Evolutionary conservation across 2,797 vertebrate species (phyloP).

Genomic region (Psittacula echo): DNA sequence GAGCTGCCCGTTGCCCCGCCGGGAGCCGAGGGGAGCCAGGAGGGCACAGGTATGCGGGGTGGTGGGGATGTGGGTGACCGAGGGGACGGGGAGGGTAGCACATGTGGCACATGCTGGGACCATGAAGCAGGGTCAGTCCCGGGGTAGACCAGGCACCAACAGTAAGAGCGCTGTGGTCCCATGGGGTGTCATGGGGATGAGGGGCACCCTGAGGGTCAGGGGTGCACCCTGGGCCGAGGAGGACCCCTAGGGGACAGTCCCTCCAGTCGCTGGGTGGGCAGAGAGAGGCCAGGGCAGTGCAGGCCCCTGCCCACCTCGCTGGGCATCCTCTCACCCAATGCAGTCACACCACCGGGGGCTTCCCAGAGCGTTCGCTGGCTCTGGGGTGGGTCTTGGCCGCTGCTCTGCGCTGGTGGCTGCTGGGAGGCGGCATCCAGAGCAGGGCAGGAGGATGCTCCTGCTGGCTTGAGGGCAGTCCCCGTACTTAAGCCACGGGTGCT

Average conservation of each 20-base stretch:
- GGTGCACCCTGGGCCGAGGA: not conserved
- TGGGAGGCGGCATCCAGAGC: not conserved
- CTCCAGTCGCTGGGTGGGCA: not conserved
- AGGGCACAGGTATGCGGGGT: not conserved
- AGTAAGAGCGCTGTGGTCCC: not conserved
- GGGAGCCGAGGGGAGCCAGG: not conserved
- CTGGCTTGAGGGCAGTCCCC: fast-evolving
- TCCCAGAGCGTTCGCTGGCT: not conserved
- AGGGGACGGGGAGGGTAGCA: not conserved
- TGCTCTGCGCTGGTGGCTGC: not conserved
- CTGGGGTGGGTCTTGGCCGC: not conserved
- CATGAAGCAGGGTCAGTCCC: not conserved
- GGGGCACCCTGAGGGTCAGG: not conserved
- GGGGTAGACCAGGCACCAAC: not conserved
- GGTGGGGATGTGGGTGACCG: fast-evolving
- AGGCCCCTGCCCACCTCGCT: not conserved
- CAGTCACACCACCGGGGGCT: not conserved
- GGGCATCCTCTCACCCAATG: not conserved
- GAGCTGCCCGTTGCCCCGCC: not conserved
- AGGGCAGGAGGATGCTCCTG: not conserved
- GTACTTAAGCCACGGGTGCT: fast-evolving
- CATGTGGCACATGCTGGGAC: not conserved
- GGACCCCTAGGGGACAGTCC: not conserved
- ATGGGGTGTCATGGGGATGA: not conserved
- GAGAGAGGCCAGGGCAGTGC: fast-evolving